Percentiles rank a stretch among this genome's conserved stretches.
phyloP scores from a whole-genome alignment of 2,797 vertebrate genomes.

The Epinephelus coioides region DNA sequence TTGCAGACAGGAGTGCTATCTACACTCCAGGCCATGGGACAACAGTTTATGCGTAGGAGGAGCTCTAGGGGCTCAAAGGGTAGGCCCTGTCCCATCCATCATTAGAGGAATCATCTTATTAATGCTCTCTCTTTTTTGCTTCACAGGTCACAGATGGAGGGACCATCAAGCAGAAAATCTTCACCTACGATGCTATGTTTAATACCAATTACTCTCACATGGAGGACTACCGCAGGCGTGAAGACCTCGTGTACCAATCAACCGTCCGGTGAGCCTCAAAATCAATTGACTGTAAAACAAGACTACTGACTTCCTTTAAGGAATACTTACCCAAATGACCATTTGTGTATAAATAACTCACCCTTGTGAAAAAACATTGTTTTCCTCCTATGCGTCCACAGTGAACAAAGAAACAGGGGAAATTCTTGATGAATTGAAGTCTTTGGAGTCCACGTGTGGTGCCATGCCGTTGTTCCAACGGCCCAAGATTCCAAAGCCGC shows the following conservation, averaged over 20 bases:
- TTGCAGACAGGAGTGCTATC: conserved; percentile 85
- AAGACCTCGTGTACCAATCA: conserved; percentile 97
- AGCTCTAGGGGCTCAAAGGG: conserved; percentile 41
- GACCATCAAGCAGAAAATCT: conserved; percentile 99
- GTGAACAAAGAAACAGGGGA: too few species aligned
- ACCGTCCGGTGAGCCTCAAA: conserved; percentile 92
- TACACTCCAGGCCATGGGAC: conserved; percentile 75
- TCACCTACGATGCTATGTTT: conserved; percentile 99
- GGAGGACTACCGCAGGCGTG: conserved; percentile 95
- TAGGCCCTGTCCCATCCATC: conserved; percentile 52
- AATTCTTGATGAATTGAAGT: too few species aligned
- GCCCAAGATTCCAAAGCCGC: too few species aligned
- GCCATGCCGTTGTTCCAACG: too few species aligned
- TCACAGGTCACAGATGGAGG: conserved; percentile 96
- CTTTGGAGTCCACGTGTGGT: too few species aligned
- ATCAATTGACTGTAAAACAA: conserved; percentile 26
- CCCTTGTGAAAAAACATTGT: too few species aligned
- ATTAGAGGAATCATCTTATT: conserved; percentile 55
- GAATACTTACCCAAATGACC: too few species aligned
- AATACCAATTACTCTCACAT: conserved; percentile 99
- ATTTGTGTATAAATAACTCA: too few species aligned
- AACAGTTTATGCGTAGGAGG: conserved; percentile 45
- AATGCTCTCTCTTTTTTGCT: conserved; percentile 60
- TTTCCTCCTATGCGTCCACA: too few species aligned
- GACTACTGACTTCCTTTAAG: background rate